Evolutionary conservation across 2,797 vertebrate species (phyloP), one percentile per base, ranked within the genome.

Genomic region (Phrynocephalus forsythii): DNA sequence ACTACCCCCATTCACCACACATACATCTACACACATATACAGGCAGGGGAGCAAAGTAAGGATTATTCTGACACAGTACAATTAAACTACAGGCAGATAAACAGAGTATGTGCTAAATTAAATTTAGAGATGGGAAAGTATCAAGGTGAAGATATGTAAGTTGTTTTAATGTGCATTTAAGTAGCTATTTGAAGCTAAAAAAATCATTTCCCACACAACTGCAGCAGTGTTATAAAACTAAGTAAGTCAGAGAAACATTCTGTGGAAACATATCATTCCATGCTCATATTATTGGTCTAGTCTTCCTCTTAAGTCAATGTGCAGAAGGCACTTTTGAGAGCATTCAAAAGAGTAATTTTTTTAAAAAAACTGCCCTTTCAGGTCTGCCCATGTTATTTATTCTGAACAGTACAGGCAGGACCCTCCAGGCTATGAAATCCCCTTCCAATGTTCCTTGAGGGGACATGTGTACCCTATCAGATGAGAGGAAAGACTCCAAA

Each of bases 151-250:
- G 87, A 95, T 90, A 87, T 24, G 48, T 0, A 67, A 38, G 81
- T 89, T 88, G 6, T 90, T 78, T 84, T 79, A 84, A 83, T 30
- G 1, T 71, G 5, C 56, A 86, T 69, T 91, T 87, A 88, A 91
- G 84, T 30, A 10, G 3, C 71, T 86, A 5, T 68, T 90, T 92
- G 52, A 60, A 69, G 0, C 67, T 82, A 60, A 82, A 44, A 44
- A 85, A 78, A 78, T 6, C 24, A 78, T 44, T 79, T 67, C n/a
- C 76, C 38, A 67, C 22, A 77, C 82, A 87, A 79, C n/a, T 77
- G 48, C n/a, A 56, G 52, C 56, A 52, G 50, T 24, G 56, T 68
- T 67, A 28, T 83, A 77, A 20, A 50, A 22, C 48, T 3, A 50
- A 66, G 38, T 66, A 82, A 75, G 28, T 7, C 5, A 67, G n/a